A percentile compares a stretch with the other conserved stretches of the same genome.
Evolutionary conservation across 2,888 invertebrate species (phyloP).

Genomic region (Seladonia tumulorum): DNA sequence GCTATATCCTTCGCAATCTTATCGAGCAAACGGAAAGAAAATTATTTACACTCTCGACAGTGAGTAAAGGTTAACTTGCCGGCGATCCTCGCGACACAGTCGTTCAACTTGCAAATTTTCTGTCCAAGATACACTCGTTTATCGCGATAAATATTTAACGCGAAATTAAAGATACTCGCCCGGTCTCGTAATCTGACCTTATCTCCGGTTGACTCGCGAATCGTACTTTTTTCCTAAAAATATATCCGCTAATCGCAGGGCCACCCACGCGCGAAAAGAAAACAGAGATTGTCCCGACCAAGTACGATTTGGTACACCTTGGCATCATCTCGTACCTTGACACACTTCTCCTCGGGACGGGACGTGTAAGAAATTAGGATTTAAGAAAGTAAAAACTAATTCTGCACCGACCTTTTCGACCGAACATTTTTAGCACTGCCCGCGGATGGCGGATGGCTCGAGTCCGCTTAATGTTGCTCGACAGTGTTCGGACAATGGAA

Average conservation of each 20-base stretch:
- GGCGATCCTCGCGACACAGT: not conserved
- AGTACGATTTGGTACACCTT: not conserved
- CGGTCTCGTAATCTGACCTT: not conserved
- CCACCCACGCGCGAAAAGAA: not conserved
- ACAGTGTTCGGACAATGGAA: not conserved
- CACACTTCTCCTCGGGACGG: constrained; percentile 3
- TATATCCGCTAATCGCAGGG: constrained; percentile 16
- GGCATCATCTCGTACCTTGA: constrained; percentile 17
- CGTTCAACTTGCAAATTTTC: not conserved
- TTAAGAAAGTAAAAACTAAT: constrained; percentile 25
- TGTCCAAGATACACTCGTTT: not conserved
- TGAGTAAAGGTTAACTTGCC: not conserved
- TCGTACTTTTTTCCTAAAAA: not conserved
- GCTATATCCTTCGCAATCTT: not conserved
- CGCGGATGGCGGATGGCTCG: not conserved
- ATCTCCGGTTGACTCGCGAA: not conserved
- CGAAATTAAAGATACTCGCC: not conserved
- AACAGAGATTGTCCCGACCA: constrained; percentile 11
- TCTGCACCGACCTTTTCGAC: not conserved
- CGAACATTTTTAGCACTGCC: constrained; percentile 2
- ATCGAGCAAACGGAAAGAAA: not conserved
- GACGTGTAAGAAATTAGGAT: constrained; percentile 23
- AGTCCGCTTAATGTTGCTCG: constrained; percentile 11
- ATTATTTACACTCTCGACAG: not conserved
- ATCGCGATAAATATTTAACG: constrained; percentile 30